Percentiles rank a stretch among this genome's conserved stretches.
These are phyloP conservation scores for Leucophenga maculata DNA, from an alignment of 2,888 invertebrate genomes.

Conservation along the genomic window DNA sequence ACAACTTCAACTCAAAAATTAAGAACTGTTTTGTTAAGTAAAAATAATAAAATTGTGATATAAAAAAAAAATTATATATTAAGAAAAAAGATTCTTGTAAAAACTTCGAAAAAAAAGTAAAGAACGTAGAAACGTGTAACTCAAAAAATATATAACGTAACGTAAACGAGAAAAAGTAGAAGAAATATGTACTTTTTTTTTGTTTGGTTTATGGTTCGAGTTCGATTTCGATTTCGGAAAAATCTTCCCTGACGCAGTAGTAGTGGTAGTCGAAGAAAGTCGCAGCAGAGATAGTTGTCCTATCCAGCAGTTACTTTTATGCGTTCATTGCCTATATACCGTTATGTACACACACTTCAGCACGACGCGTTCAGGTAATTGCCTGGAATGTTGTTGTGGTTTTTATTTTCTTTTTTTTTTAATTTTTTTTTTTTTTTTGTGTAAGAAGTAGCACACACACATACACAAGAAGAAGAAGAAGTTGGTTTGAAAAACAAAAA, in stretches of 20 bases:
- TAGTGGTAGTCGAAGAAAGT: neutral
- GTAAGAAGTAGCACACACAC: neutral
- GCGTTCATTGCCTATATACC: constrained; percentile 5
- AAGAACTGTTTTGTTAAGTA: neutral
- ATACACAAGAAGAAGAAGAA: no score
- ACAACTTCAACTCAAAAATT: neutral
- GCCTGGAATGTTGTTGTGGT: constrained; percentile 9
- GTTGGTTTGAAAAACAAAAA: constrained; percentile 20
- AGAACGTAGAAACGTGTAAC: constrained; percentile 21
- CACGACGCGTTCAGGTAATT: constrained; percentile 17
- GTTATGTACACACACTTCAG: neutral
- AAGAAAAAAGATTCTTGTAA: constrained; percentile 28
- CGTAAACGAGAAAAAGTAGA: constrained; percentile 12
- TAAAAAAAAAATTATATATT: constrained; percentile 22
- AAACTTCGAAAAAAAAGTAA: constrained; percentile 25
- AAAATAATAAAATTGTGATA: neutral
- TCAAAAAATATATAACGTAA: constrained; percentile 19
- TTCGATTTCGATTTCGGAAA: constrained; percentile 13
- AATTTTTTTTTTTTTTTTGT: neutral
- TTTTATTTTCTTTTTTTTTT: neutral
- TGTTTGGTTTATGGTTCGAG: neutral
- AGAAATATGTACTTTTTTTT: constrained; percentile 24
- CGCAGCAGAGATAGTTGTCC: constrained; percentile 13
- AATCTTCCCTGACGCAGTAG: constrained; percentile 19
- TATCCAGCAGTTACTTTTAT: neutral